Evolutionary conservation across 2,113 vertebrate species (phyloP), one percentile per base, ranked within the genome.

Genomic region (Toxotes chatareus): DNA sequence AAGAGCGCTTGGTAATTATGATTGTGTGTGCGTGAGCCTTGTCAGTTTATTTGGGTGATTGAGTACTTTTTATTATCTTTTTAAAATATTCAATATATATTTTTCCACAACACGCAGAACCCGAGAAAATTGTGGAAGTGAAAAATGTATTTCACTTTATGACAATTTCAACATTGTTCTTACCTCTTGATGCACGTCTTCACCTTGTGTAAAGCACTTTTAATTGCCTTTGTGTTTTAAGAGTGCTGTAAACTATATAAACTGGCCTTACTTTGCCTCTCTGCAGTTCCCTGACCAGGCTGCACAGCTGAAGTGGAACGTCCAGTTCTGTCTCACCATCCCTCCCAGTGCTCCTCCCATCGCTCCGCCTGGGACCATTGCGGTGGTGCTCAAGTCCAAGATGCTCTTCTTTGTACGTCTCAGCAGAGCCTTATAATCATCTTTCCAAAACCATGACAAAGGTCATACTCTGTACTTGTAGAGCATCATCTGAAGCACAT

Each of bases 401-500:
- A 99, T 99, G 98, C 96, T 99, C 74, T 99, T 99, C 94, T 99
- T 99, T 79, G 98, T 99, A 96, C 97, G 98, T 97, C 16, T 36
- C 23, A 14, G 6, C 49, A 19, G 4, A 5, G 4, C 4, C 11
- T 21, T 47, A 21, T 17, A 16, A 0, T 53, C 1, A 19, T 27
- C 49, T 36, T 14, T 56, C 1, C 21, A 16, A 13, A 57, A 11
- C 5, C 53, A 47, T 12, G 12, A 40, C 69, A 53, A 8, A 31
- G n/a, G 7, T 17, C 3, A 10, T 1, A 5, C 4, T 42, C 40
- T 32, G 6, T 21, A 47, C 23, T 12, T 38, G 7, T 47, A 59
- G 55, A 31, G 57, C n/a, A 11, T 23, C 3, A 6, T 40, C 19
- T 67, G 13, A 69, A 68, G 11, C 5, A 14, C 53, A 8, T 14